Evolutionary conservation across 1,140 invertebrate species (phyloP).

Genomic region (Glomeris maerens): DNA sequence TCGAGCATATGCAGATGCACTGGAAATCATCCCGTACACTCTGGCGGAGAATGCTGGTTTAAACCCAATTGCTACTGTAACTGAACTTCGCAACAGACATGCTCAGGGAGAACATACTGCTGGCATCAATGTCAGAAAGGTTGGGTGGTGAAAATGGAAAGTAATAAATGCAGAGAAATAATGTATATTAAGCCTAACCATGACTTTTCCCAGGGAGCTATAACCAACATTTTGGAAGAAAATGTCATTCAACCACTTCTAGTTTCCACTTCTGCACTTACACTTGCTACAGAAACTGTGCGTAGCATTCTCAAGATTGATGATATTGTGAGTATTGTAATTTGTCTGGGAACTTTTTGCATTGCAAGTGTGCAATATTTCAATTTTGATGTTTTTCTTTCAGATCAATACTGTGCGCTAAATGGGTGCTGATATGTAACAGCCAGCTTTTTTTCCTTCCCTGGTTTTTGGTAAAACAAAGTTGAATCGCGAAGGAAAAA

Average conservation of each 20-base stretch:
- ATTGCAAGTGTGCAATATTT: background rate
- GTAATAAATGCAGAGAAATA: background rate
- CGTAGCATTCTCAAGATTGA: slow-evolving; percentile 98
- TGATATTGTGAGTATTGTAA: slow-evolving; percentile 57
- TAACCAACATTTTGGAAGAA: slow-evolving; percentile 93
- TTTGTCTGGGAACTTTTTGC: slow-evolving; percentile 6
- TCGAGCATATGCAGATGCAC: slow-evolving; percentile 83
- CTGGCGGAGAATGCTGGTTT: slow-evolving; percentile 99
- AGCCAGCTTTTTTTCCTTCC: too few species aligned
- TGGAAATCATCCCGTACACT: slow-evolving; percentile 94
- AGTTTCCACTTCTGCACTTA: slow-evolving; percentile 86
- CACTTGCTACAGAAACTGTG: slow-evolving; percentile 90
- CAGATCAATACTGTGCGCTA: background rate
- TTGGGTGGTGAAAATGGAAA: slow-evolving; percentile 14
- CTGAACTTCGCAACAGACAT: slow-evolving; percentile 87
- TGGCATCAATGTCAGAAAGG: slow-evolving; percentile 90
- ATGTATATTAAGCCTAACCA: slow-evolving; percentile 7
- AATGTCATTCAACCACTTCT: slow-evolving; percentile 95
- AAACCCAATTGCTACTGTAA: slow-evolving; percentile 93
- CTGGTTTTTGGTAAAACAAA: too few species aligned
- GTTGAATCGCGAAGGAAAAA: too few species aligned
- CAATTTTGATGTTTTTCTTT: background rate
- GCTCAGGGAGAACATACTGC: slow-evolving; percentile 60
- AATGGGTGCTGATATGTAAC: too few species aligned
- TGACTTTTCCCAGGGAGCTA: slow-evolving; percentile 48